Conservation (phyloP, 2,797 vertebrate genomes). For the Oryzias sinensis region DNA sequence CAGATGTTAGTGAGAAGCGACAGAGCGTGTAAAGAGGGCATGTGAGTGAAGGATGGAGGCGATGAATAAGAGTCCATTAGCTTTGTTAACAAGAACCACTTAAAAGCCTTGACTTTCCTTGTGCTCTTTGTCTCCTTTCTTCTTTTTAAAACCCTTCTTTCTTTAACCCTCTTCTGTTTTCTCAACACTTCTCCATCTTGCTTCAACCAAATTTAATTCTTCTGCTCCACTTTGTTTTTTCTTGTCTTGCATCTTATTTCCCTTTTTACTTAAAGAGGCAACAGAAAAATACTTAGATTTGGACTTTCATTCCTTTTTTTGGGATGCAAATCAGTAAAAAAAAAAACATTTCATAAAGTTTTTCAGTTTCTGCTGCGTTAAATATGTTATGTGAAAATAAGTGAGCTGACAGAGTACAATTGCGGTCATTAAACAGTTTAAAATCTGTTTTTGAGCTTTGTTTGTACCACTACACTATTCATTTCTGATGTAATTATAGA, state of each 20-base stretch:
- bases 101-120: slow-evolving; percentile 36
- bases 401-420: too few relatives aligned
- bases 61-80: slow-evolving; percentile 42
- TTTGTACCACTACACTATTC: too few relatives aligned
- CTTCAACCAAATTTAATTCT: background rate
- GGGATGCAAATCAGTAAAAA: too few relatives aligned
- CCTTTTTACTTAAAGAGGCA: slow-evolving; percentile 9
- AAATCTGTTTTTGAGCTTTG: too few relatives aligned
- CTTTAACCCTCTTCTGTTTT: background rate
- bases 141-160: background rate
- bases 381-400: too few relatives aligned
- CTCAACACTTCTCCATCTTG: background rate
- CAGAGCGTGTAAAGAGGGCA: slow-evolving; percentile 36
- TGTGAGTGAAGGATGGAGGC: slow-evolving; percentile 41
- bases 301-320: slow-evolving; percentile 15
- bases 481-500: too few relatives aligned
- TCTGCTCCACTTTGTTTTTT: background rate
- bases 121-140: background rate
- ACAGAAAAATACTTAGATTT: slow-evolving; percentile 7
- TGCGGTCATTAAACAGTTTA: too few relatives aligned
- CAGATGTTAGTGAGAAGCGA: slow-evolving; percentile 44
- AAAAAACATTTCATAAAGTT: too few relatives aligned
- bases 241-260: background rate
- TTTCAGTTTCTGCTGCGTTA: too few relatives aligned
- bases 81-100: slow-evolving; percentile 52